phyloP scores from a whole-genome alignment of 2,888 invertebrate species.

The Nephrotoma flavescens region DNA sequence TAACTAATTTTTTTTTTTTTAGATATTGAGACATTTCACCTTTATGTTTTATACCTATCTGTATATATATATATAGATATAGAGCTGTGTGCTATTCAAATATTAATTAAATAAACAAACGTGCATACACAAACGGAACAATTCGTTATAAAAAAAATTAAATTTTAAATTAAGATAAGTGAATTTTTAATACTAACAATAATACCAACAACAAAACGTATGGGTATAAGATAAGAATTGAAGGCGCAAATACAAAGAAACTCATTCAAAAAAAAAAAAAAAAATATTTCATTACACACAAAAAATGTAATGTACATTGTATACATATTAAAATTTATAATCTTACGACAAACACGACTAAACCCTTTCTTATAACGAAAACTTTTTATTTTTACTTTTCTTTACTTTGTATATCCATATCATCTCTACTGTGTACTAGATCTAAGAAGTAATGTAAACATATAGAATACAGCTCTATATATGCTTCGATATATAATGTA shows the following conservation, averaged over 20 bases:
- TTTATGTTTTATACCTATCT: background rate
- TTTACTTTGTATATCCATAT: background rate
- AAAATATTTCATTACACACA: background rate
- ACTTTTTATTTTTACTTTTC: background rate
- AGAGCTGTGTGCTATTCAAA: background rate
- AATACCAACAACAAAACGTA: background rate
- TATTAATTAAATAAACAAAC: background rate
- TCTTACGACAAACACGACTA: background rate
- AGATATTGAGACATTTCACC: too few relatives aligned
- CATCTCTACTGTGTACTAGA: background rate
- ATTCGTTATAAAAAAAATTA: background rate
- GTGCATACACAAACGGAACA: background rate
- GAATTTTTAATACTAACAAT: background rate
- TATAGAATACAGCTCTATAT: background rate
- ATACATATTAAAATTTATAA: background rate
- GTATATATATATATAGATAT: background rate
- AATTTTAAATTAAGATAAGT: background rate
- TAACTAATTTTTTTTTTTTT: background rate
- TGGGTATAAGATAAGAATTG: background rate
- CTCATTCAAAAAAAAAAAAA: background rate
- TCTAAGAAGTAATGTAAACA: background rate
- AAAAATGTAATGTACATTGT: background rate
- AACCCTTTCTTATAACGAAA: background rate
- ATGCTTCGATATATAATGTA: background rate
- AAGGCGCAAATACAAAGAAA: background rate